Conservation (phyloP, 2,113 vertebrate genomes). For the Sander vitreus region DNA sequence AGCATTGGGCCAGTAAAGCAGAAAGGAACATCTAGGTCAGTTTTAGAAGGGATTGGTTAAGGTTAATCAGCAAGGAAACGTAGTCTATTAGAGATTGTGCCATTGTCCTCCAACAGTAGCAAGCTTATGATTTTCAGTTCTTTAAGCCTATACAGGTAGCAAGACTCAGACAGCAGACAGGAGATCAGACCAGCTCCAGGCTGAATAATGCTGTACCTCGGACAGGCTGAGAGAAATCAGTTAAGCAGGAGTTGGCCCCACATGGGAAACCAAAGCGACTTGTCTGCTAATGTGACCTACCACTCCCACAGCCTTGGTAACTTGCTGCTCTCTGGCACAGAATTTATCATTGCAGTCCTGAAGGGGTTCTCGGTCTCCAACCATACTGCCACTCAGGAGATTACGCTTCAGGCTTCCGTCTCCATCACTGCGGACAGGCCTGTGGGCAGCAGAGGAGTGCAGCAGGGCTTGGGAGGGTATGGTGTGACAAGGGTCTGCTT, state of each 20-base stretch:
- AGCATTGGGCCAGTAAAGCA: slow-evolving; percentile 62
- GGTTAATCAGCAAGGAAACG: slow-evolving; percentile 61
- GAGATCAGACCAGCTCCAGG: slow-evolving; percentile 58
- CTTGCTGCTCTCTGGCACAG: slow-evolving; percentile 61
- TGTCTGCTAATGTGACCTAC: slow-evolving; percentile 74
- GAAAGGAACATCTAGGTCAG: slow-evolving; percentile 46
- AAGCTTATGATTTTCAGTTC: slow-evolving; percentile 59
- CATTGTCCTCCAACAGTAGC: slow-evolving; percentile 32
- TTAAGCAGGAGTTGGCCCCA: slow-evolving; percentile 55
- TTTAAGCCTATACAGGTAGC: slow-evolving; percentile 47
- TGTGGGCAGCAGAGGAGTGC: slow-evolving; percentile 31
- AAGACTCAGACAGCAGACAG: slow-evolving; percentile 46
- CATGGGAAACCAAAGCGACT: slow-evolving; percentile 33
- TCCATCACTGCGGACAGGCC: slow-evolving; percentile 16
- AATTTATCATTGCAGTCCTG: slow-evolving; percentile 51
- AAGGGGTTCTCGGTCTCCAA: slow-evolving; percentile 46
- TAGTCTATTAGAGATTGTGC: slow-evolving; percentile 36
- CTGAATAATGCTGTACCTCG: slow-evolving; percentile 52
- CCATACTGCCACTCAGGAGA: slow-evolving; percentile 2
- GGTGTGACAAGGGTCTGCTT: slow-evolving; percentile 47
- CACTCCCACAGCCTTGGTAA: slow-evolving; percentile 65
- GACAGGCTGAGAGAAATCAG: slow-evolving; percentile 53
- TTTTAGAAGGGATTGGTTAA: slow-evolving; percentile 43
- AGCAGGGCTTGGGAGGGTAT: slow-evolving; percentile 38
- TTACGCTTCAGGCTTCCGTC: slow-evolving; percentile 39